Percentiles rank a stretch among this genome's conserved stretches.
Conservation (phyloP, 2,888 invertebrate genomes). For the Falcaria lacertinaria region DNA sequence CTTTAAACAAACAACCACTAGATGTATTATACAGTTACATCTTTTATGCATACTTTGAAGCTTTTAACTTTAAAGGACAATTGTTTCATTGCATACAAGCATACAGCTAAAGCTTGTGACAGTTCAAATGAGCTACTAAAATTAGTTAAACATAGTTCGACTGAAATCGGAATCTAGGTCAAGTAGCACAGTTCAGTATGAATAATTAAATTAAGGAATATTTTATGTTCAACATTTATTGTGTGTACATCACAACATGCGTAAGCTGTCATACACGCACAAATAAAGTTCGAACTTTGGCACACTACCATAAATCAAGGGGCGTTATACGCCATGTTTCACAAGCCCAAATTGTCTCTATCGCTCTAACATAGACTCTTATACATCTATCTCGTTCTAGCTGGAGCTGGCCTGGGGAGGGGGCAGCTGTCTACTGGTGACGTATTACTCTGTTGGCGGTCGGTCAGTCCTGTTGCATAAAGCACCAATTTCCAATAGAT, state of each 20-base stretch:
- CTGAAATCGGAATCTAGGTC: too few species aligned
- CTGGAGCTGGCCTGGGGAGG: slow-evolving; percentile 61
- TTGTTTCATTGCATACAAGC: too few species aligned
- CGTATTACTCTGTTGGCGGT: slow-evolving; percentile 73
- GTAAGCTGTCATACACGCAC: slow-evolving; percentile 61
- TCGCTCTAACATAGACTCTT: slow-evolving; percentile 50
- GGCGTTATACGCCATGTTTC: slow-evolving; percentile 81
- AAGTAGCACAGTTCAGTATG: background rate
- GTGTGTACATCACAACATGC: slow-evolving; percentile 27
- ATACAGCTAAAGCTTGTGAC: too few species aligned
- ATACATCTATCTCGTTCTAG: slow-evolving; percentile 60
- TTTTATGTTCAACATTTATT: slow-evolving; percentile 1
- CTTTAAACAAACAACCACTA: slow-evolving; percentile 18
- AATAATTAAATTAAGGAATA: background rate
- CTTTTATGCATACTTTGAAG: too few species aligned
- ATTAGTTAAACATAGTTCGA: too few species aligned
- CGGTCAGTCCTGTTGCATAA: slow-evolving; percentile 49
- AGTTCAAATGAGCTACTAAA: too few species aligned
- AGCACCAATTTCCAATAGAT: background rate
- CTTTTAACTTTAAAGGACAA: too few species aligned
- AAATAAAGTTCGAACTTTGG: slow-evolving; percentile 75
- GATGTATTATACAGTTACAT: background rate
- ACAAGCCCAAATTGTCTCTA: slow-evolving; percentile 63
- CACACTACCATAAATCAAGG: slow-evolving; percentile 79
- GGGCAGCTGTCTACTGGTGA: slow-evolving; percentile 75